Percentiles rank a stretch among this genome's conserved stretches.
Evolutionary conservation across 2,888 invertebrate genomes (phyloP).

Genomic region (Eremobia ochroleuca): DNA sequence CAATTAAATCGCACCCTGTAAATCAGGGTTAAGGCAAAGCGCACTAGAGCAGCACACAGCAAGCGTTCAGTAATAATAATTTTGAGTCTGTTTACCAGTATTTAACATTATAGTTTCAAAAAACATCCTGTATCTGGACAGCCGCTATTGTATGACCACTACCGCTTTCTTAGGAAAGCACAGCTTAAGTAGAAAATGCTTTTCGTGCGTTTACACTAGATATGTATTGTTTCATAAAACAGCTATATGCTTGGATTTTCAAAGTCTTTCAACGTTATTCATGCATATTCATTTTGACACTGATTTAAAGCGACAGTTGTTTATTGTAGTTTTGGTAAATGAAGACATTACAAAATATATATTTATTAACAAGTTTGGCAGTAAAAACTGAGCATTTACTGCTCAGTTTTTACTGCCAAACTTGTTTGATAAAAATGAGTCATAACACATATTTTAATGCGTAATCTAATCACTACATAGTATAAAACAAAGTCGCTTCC

Average conservation of each 20-base stretch:
- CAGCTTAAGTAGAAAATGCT: not conserved
- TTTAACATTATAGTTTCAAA: not conserved
- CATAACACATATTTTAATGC: not conserved
- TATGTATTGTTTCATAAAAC: not conserved
- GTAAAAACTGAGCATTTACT: not conserved
- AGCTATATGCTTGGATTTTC: not conserved
- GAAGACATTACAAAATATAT: not conserved
- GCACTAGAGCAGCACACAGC: not conserved
- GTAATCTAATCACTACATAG: no score
- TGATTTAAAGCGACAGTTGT: not conserved
- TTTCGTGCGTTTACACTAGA: not conserved
- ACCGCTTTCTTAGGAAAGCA: not conserved
- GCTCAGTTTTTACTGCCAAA: no score
- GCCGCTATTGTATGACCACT: not conserved
- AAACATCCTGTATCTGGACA: not conserved
- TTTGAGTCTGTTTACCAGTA: not conserved
- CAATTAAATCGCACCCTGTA: not conserved
- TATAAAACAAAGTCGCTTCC: no score
- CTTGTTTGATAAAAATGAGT: not conserved
- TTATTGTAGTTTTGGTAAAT: not conserved
- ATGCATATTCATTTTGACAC: not conserved
- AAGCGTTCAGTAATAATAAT: not conserved
- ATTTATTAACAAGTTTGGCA: not conserved
- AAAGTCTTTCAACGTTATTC: not conserved
- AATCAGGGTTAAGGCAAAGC: not conserved